Evolutionary conservation across 1,140 invertebrate genomes (phyloP).

Genomic region (Heterodera schachtii): DNA sequence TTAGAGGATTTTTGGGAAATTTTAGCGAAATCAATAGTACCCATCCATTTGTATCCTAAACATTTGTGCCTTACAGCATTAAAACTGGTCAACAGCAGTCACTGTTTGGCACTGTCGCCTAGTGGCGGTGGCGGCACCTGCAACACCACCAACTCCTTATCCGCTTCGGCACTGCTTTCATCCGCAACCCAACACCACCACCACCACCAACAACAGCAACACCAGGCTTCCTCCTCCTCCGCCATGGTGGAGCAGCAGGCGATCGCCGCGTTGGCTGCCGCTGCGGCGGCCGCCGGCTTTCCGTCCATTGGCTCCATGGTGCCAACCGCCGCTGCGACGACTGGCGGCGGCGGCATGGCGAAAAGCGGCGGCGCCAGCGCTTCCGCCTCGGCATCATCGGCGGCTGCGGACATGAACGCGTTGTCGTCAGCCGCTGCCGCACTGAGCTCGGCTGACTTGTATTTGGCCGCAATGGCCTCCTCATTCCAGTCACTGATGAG

Average conservation of each 20-base stretch:
- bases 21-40: too few species aligned
- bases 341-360: not conserved
- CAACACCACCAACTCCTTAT: too few species aligned
- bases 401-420: constrained; percentile 4
- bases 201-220: not conserved
- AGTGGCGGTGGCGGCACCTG: too few species aligned
- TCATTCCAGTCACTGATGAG: constrained; percentile 1
- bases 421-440: constrained; percentile 2
- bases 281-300: not conserved
- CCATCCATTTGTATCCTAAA: not conserved
- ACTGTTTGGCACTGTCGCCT: not conserved
- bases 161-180: not conserved
- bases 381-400: not conserved
- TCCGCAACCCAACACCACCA: not conserved
- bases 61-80: not conserved
- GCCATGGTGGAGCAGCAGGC: constrained; percentile 10
- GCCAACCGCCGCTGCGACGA: not conserved
- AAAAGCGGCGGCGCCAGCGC: too few species aligned
- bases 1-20: too few species aligned
- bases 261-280: constrained; percentile 12
- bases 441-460: constrained; percentile 4
- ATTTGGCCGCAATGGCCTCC: constrained; percentile 13
- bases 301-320: not conserved
- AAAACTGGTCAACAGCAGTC: not conserved
- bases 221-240: constrained; percentile 1